Evolutionary conservation across 1,140 invertebrate genomes (phyloP), one percentile per base, ranked within the genome.

Genomic region (Macrotrachela quadricornifera): DNA sequence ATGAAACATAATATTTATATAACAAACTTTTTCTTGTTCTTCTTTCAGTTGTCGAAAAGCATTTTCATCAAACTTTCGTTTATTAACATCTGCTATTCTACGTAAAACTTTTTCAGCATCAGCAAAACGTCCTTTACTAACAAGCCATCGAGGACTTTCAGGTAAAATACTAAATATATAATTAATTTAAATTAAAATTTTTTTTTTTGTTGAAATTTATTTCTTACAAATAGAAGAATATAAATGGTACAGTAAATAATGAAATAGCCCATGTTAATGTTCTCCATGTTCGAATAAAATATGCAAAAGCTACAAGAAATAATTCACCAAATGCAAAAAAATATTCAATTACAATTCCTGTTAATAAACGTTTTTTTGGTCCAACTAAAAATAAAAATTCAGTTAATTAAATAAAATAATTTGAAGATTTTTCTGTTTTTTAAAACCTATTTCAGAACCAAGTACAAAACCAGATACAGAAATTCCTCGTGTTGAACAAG

Each of bases 131-230:
- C 56, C 55, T 49, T 59, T 59, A 21, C 56, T 58, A 18, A 64
- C 51, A 10, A 65, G 53, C 64, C 64, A 65, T 21, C 64, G 56
- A 9, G 64, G 63, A 10, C 63, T 64, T 43, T 65, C 64, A 1
- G 63, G 62, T 16, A 65, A 39, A 37, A 63, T 36, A 54, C 62
- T 64, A 46, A 14, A 40, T 30, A 30, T 10, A 21, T 9, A 9
- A 46, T 9, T 10, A n/a, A 46, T 30, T 46, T 8, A 21, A 6
- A 46, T 46, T 13, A 46, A 6, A 4, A 46, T 12, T 18, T 37
- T 42, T 1, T 21, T 37, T 42, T 13, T 36, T 30, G 36, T 17
- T 15, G 13, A 15, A 40, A 14, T 18, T 10, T 51, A 42, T 51
- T 51, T 42, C 17, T 48, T 53, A 53, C 53, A 42, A 49, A 50